These are phyloP conservation scores for Cheilosia pagana DNA, from an alignment of 2,888 invertebrate genomes.

Conservation along the genomic window DNA sequence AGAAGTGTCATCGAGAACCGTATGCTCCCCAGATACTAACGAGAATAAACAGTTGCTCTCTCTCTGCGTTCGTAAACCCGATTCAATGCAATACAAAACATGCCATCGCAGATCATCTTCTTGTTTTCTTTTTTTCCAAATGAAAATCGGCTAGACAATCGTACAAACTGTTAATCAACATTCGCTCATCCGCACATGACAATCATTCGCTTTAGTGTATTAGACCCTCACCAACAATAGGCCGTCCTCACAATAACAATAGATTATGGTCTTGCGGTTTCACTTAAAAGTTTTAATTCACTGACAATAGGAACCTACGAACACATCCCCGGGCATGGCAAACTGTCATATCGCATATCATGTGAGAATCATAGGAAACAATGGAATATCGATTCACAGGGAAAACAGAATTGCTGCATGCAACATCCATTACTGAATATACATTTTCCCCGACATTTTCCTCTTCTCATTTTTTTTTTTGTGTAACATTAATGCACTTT, in stretches of 20 bases:
- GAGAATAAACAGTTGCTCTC: too few relatives aligned
- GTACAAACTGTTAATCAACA: too few relatives aligned
- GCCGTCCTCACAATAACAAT: slow-evolving; percentile 51
- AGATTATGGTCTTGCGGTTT: slow-evolving; percentile 53
- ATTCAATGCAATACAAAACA: too few relatives aligned
- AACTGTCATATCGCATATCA: slow-evolving; percentile 39
- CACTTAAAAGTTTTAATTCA: slow-evolving; percentile 40
- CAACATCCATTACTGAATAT: slow-evolving; percentile 30
- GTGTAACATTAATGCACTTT: slow-evolving; percentile 29
- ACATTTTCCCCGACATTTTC: slow-evolving; percentile 26
- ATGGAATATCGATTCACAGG: slow-evolving; percentile 67
- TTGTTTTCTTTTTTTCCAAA: too few relatives aligned
- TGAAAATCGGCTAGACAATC: too few relatives aligned
- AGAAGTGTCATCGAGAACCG: too few relatives aligned
- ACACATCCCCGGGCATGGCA: slow-evolving; percentile 23
- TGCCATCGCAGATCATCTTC: too few relatives aligned
- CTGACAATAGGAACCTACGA: slow-evolving; percentile 45
- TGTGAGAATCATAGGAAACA: slow-evolving; percentile 59
- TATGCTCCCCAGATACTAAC: too few relatives aligned
- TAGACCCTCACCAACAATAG: slow-evolving; percentile 34
- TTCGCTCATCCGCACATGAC: not conserved
- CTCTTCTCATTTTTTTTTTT: slow-evolving; percentile 1
- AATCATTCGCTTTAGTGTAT: slow-evolving; percentile 6
- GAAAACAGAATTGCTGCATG: slow-evolving; percentile 30
- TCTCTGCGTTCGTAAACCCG: too few relatives aligned